Base-by-base conservation (phyloP, 1,140 invertebrate species). In the Parasteatoda tepidariorum region DNA sequence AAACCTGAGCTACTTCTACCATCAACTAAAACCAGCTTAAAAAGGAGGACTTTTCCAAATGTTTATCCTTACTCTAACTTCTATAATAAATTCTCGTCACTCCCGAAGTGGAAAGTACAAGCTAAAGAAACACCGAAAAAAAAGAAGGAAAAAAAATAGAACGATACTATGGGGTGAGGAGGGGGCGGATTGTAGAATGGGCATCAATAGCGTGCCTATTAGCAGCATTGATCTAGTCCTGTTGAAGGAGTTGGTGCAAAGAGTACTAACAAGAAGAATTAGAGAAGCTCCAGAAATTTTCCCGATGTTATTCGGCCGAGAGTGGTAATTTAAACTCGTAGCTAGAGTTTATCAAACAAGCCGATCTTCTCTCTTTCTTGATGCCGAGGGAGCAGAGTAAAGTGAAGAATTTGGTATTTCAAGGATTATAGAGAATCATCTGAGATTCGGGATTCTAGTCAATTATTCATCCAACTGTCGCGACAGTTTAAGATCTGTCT, bases 1-100 rank as follows among this genome's bases (percentile, higher is more conserved):
- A 61, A 74, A 74, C 71, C 71, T 61, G 71, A 74, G 71, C 55
- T n/a, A n/a, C n/a, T 74, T 15, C 71, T 71, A 71, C 68, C 68
- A 71, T 74, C 71, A 74, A 74, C 71, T 74, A 74, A 74, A 74
- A 74, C 31, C 71, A 74, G 71, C 71, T 74, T 74, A 74, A 61
- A 74, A 74, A 74, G 33, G 33, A 26, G 57, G 57, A 61, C 71
- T 59, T 59, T 59, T 61, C 74, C 74, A 76, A 76, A 76, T 76
- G 74, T 76, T 76, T 76, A 76, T 76, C 74, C 74, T 76, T 48
- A 66, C 74, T 76, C 26, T 76, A 76, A 64, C 74, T 76, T 76
- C 74, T 76, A 64, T 76, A 76, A 76, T 76, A 76, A 76, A 76
- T 76, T 76, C 74, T 64, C 61, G 74, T 76, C 74, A 76, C 74